These are phyloP conservation scores for Agrotis clavis DNA, from an alignment of 2,888 invertebrate species.

Conservation along the genomic window DNA sequence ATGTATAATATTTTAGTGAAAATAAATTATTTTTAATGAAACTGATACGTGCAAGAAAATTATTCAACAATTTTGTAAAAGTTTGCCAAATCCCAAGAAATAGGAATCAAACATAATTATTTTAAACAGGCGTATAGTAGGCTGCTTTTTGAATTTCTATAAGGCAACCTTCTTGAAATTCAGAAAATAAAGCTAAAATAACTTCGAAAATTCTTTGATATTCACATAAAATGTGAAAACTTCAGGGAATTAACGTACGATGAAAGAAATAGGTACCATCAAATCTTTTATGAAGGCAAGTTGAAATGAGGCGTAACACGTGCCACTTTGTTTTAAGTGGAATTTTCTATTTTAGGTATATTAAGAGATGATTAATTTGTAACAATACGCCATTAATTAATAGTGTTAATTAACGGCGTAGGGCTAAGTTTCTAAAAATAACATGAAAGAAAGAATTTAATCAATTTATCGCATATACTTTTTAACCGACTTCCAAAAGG, in stretches of 20 bases:
- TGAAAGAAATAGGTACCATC: background rate
- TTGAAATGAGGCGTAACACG: constrained; percentile 1
- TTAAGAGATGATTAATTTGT: too few species aligned
- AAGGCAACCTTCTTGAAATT: constrained; percentile 12
- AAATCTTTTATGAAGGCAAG: background rate
- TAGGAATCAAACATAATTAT: background rate
- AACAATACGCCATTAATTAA: too few species aligned
- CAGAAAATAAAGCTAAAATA: constrained; percentile 10
- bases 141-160: constrained; percentile 7
- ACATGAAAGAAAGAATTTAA: too few species aligned
- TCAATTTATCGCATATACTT: too few species aligned
- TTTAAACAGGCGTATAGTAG: background rate
- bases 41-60: too few species aligned
- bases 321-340: background rate
- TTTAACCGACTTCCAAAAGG: too few species aligned
- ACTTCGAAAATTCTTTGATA: background rate
- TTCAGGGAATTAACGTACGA: background rate
- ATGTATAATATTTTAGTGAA: too few species aligned
- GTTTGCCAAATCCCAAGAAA: background rate
- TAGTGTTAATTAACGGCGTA: too few species aligned
- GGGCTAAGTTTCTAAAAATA: too few species aligned
- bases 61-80: background rate
- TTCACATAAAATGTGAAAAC: background rate
- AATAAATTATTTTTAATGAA: too few species aligned
- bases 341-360: background rate